Evolutionary conservation across 2,113 vertebrate species (phyloP).

Genomic region (Oxyura jamaicensis): DNA sequence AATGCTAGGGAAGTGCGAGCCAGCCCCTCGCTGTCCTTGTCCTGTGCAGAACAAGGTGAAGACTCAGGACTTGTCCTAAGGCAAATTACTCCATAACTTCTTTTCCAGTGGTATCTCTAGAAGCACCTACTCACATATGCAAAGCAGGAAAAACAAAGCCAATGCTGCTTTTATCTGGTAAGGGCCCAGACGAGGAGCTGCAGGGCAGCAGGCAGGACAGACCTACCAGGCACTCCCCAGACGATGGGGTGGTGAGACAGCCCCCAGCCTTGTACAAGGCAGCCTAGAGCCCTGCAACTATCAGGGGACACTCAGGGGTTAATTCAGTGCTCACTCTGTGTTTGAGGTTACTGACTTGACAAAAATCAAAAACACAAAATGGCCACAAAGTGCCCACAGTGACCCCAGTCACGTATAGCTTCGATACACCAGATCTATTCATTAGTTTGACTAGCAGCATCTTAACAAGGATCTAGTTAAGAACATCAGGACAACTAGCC

Average conservation of each 20-base stretch:
- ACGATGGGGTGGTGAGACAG: rapidly evolving
- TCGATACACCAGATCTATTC: neutral
- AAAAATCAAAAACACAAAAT: neutral
- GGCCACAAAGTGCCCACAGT: neutral
- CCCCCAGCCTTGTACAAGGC: neutral
- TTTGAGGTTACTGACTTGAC: constrained; percentile 20
- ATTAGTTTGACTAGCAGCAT: neutral
- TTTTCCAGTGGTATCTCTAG: neutral
- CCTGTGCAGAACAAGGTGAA: neutral
- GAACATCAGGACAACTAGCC: neutral
- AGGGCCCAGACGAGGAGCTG: neutral
- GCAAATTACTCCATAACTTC: neutral
- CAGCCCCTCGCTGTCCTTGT: neutral
- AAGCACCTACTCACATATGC: neutral
- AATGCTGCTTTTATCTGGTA: neutral
- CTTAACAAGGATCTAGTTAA: constrained; percentile 10
- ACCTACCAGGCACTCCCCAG: neutral
- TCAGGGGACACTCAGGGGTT: neutral
- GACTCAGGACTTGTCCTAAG: neutral
- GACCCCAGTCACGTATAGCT: neutral
- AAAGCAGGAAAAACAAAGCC: neutral
- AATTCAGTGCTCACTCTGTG: neutral
- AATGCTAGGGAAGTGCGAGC: neutral
- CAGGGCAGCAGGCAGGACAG: neutral
- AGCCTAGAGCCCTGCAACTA: neutral